A percentile compares a stretch with the other conserved stretches of the same genome.
phyloP scores from a whole-genome alignment of 2,888 invertebrate species.

The Limnephilus lunatus region DNA sequence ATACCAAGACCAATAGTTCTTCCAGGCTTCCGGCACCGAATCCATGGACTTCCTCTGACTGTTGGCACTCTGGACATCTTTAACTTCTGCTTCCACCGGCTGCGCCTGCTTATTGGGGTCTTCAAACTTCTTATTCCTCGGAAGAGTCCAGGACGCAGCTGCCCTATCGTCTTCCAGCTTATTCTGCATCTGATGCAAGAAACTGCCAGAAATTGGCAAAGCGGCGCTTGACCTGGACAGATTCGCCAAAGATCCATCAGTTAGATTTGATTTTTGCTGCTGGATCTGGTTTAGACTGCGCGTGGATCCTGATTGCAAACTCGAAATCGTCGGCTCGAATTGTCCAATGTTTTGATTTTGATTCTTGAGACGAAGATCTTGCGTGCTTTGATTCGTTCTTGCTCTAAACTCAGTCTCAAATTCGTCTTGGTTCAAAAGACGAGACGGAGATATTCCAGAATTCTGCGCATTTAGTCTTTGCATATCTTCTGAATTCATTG shows the following conservation, averaged over 20 bases:
- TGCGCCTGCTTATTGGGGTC: slow-evolving; percentile 70
- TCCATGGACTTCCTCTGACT: slow-evolving; percentile 67
- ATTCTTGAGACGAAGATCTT: background rate
- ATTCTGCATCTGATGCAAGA: slow-evolving; percentile 47
- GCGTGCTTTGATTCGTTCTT: background rate
- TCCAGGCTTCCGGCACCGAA: slow-evolving; percentile 69
- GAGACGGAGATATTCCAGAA: background rate
- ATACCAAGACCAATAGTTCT: slow-evolving; percentile 76
- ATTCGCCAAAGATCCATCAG: background rate
- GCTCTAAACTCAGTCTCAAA: slow-evolving; percentile 10
- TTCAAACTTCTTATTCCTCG: slow-evolving; percentile 64
- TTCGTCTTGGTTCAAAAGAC: slow-evolving; percentile 6
- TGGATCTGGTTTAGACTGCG: slow-evolving; percentile 27
- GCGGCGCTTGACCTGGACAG: slow-evolving; percentile 32
- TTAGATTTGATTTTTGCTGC: background rate
- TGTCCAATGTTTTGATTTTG: background rate
- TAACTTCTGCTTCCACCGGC: slow-evolving; percentile 67
- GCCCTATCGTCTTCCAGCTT: slow-evolving; percentile 14
- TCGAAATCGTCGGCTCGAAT: background rate
- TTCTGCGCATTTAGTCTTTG: background rate
- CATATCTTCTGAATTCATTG: background rate
- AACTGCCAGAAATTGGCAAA: slow-evolving; percentile 51
- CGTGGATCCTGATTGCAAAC: slow-evolving; percentile 15
- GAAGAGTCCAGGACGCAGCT: slow-evolving; percentile 49
- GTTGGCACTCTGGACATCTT: slow-evolving; percentile 69